These are phyloP conservation scores for Drosophila recens DNA, from an alignment of 2,888 invertebrate species.

Conservation along the genomic window DNA sequence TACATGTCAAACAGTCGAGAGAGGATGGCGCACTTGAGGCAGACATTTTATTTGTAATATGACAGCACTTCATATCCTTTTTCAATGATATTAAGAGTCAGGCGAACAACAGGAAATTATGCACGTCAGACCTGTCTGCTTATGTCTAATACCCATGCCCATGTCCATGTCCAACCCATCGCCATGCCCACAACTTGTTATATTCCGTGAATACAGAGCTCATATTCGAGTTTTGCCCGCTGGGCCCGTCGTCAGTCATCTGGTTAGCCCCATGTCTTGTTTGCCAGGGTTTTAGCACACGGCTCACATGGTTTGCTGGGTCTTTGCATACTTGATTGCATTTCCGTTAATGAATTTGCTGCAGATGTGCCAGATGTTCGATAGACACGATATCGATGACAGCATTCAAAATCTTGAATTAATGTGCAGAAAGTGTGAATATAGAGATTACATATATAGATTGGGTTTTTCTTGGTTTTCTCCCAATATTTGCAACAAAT, in stretches of 20 bases:
- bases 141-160: conserved; percentile 61
- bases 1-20: conserved; percentile 33
- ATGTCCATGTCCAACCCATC: not conserved
- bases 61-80: conserved; percentile 73
- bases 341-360: conserved; percentile 61
- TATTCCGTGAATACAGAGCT: conserved; percentile 8
- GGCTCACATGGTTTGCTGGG: conserved; percentile 28
- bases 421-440: not conserved
- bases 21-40: conserved; percentile 51
- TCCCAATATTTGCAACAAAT: too few species aligned
- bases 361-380: conserved; percentile 52
- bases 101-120: conserved; percentile 69
- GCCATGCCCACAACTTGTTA: conserved; percentile 4
- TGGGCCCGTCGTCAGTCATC: conserved; percentile 48
- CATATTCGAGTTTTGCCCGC: conserved; percentile 24
- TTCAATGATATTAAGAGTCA: conserved; percentile 61
- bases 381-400: conserved; percentile 29
- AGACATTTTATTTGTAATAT: conserved; percentile 73
- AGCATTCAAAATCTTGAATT: not conserved
- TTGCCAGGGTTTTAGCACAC: conserved; percentile 47
- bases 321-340: conserved; percentile 67
- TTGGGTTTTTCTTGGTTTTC: too few species aligned
- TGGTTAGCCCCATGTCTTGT: conserved; percentile 32
- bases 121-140: conserved; percentile 73
- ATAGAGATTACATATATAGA: not conserved